Conservation (phyloP, 2,888 invertebrate genomes). For the Terebella lapidaria region DNA sequence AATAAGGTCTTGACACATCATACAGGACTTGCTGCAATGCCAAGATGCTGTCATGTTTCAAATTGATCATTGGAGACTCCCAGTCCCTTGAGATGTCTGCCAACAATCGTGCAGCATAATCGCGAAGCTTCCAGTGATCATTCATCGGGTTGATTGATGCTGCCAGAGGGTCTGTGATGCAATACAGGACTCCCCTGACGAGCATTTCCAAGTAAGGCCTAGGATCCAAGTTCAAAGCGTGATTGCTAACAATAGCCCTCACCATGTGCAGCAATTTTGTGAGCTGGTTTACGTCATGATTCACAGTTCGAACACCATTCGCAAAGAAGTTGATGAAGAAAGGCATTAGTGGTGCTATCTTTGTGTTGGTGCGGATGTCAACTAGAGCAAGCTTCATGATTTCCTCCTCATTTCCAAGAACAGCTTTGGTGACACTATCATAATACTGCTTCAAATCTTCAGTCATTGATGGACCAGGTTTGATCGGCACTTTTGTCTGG, state of each 20-base stretch:
- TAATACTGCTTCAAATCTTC: constrained; percentile 42
- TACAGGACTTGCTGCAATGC: constrained; percentile 41
- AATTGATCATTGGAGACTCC: constrained; percentile 41
- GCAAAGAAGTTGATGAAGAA: constrained; percentile 50
- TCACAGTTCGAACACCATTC: constrained; percentile 42
- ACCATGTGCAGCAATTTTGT: constrained; percentile 47
- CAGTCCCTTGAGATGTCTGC: constrained; percentile 48
- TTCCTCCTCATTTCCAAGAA: constrained; percentile 43
- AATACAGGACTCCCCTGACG: constrained; percentile 46
- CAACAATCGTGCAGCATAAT: constrained; percentile 49
- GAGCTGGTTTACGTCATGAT: constrained; percentile 47
- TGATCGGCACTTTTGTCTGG: too few relatives aligned
- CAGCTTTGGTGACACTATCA: constrained; percentile 47
- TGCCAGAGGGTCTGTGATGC: constrained; percentile 47
- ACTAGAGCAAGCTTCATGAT: constrained; percentile 43
- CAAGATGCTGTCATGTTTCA: constrained; percentile 36
- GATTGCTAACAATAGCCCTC: constrained; percentile 42
- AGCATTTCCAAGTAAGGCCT: constrained; percentile 36
- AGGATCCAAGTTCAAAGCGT: constrained; percentile 41
- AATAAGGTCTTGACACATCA: constrained; percentile 45
- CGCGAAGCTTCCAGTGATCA: constrained; percentile 51
- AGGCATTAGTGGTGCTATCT: constrained; percentile 47
- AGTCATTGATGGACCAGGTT: too few relatives aligned
- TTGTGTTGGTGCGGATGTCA: constrained; percentile 43
- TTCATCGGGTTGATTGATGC: constrained; percentile 41